These are phyloP conservation scores for Lepus townsendii DNA, from an alignment of 2,797 vertebrate species.

Conservation along the genomic window DNA sequence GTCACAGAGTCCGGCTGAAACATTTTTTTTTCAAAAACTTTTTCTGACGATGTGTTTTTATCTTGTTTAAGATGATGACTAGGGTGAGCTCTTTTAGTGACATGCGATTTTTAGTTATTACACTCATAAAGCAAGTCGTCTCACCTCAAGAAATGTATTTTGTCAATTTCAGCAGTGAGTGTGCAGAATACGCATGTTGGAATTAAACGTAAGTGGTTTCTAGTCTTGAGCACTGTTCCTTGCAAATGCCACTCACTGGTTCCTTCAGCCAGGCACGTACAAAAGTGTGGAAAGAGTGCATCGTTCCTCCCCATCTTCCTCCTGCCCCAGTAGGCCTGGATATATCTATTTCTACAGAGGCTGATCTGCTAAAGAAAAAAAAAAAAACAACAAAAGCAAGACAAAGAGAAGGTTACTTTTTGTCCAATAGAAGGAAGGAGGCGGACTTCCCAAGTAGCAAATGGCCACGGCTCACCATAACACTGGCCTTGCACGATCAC, in stretches of 20 bases:
- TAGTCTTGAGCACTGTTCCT: constrained; percentile 24
- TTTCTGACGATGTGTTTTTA: constrained; percentile 62
- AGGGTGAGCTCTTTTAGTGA: constrained; percentile 70
- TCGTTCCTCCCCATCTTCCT: constrained; percentile 1
- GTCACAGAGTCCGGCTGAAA: constrained; percentile 40
- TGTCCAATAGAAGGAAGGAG: constrained; percentile 20
- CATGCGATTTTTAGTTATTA: constrained; percentile 62
- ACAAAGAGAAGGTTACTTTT: constrained; percentile 1
- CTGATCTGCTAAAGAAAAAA: constrained; percentile 39
- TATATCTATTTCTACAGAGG: constrained; percentile 17
- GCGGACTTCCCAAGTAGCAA: background rate
- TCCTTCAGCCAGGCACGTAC: constrained; percentile 13
- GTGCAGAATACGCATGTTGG: constrained; percentile 4
- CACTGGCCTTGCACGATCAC: background rate
- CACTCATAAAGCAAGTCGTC: constrained; percentile 48
- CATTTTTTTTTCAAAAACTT: constrained; percentile 37
- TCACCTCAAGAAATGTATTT: constrained; percentile 62
- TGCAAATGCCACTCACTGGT: constrained; percentile 54
- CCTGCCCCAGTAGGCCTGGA: constrained; percentile 25
- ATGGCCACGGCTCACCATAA: background rate
- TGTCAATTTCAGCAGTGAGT: constrained; percentile 41
- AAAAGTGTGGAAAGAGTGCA: background rate
- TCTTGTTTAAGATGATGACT: constrained; percentile 61
- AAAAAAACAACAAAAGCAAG: background rate
- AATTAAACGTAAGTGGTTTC: constrained; percentile 46